Base-by-base conservation (phyloP, 2,888 invertebrate genomes). In the Seira ritae region DNA sequence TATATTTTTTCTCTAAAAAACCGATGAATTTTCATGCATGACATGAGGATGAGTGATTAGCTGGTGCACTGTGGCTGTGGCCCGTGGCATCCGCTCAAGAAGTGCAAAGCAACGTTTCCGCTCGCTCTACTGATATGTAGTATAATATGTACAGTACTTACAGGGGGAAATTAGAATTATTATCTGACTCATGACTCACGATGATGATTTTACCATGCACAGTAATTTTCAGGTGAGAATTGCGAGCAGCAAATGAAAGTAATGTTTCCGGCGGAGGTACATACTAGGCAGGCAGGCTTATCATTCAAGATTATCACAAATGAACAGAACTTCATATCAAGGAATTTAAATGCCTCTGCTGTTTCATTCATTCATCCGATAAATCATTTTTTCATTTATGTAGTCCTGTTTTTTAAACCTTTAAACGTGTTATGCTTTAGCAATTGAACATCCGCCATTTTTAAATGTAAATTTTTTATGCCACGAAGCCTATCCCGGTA, bases 71-170 rank as follows among this genome's bases (percentile, higher is more conserved):
- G 62, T 31, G n/a, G n/a, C n/a, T 17, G 55, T 62, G 62, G 62
- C 62, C 62, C 62, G 62, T 62, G 62, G 62, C 62, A 62, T 62
- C 62, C 62, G 62, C 62, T 62, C 20, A 62, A 1, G 20, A 62
- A 62, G 62, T 62, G 62, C 22, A 62, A 62, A 22, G 22, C 19
- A 62, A 62, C 62, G 62, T 62, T 62, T 62, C 62, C 62, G 19
- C 22, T 62, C n/a, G n/a, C 22, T 62, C 4, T 1, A 62, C 2
- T 62, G 22, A 8, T 31, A 8, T 2, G 31, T 31, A 31, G 31
- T 31, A 31, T 2, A 8, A 62, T n/a, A n/a, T n/a, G n/a, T n/a
- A n/a, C n/a, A n/a, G n/a, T n/a, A n/a, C n/a, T n/a, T n/a, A n/a
- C n/a, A n/a, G n/a, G n/a, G n/a, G 20, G 62, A 62, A 62, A 62